A percentile compares a stretch with the other conserved stretches of the same genome.
Conservation (phyloP, 2,888 invertebrate genomes). For the Chorisops tibialis region DNA sequence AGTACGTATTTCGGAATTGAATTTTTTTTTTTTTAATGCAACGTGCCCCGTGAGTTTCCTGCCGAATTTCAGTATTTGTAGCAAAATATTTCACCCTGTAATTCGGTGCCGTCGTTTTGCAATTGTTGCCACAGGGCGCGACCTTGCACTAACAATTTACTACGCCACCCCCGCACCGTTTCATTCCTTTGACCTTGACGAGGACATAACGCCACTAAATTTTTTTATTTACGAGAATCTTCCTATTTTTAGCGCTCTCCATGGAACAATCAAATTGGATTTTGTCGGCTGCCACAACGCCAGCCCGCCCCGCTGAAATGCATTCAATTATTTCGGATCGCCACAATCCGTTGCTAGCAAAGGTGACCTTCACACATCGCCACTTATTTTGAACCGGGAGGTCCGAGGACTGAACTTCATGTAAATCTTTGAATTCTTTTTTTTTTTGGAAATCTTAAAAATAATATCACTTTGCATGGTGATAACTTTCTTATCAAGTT, state of each 20-base stretch:
- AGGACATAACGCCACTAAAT: slow-evolving; percentile 4
- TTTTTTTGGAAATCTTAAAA: too few species aligned
- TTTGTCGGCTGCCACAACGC: too few species aligned
- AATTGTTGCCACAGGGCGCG: not conserved
- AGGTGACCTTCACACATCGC: too few species aligned
- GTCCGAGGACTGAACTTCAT: too few species aligned
- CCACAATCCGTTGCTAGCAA: too few species aligned
- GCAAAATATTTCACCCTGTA: not conserved
- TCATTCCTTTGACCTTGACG: slow-evolving; percentile 26
- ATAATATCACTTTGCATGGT: too few species aligned
- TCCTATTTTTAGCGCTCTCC: slow-evolving; percentile 1
- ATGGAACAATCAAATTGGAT: not conserved
- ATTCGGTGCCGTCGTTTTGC: not conserved
- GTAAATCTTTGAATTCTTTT: too few species aligned
- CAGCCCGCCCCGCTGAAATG: too few species aligned
- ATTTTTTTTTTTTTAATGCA: not conserved
- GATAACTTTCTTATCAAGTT: too few species aligned
- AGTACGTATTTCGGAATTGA: not conserved
- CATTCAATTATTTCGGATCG: too few species aligned
- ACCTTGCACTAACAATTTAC: not conserved
- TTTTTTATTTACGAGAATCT: not conserved
- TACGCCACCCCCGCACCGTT: too few species aligned
- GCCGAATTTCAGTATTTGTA: not conserved
- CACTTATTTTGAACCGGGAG: too few species aligned
- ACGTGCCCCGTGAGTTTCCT: not conserved